phyloP scores from a whole-genome alignment of 2,113 vertebrate genomes.

The Spea multiplicata region DNA sequence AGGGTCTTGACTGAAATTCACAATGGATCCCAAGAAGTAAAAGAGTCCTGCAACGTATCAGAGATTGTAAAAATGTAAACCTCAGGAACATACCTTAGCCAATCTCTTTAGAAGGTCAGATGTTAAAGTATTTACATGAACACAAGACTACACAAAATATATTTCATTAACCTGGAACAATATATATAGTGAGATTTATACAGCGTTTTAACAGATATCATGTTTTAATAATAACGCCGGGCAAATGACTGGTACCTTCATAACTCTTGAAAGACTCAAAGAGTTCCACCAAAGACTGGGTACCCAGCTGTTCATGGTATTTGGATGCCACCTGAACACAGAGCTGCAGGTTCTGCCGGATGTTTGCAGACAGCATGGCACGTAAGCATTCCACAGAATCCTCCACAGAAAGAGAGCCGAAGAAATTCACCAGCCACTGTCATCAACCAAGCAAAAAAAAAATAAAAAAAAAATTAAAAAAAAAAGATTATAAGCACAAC shows the following conservation, averaged over 20 bases:
- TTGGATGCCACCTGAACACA: conserved; percentile 89
- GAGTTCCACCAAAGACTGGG: conserved; percentile 82
- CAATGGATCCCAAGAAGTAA: conserved; percentile 91
- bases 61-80: too few relatives aligned
- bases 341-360: conserved; percentile 87
- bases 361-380: conserved; percentile 86
- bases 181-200: too few relatives aligned
- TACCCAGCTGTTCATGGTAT: conserved; percentile 89
- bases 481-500: too few relatives aligned
- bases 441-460: not conserved
- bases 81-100: not conserved
- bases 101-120: not conserved
- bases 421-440: conserved; percentile 90
- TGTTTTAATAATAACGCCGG: too few relatives aligned
- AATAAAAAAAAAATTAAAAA: not conserved
- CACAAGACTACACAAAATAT: too few relatives aligned
- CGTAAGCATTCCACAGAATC: conserved; percentile 86
- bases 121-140: too few relatives aligned
- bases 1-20: conserved; percentile 94
- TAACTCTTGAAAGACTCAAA: conserved; percentile 94
- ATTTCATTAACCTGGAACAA: too few relatives aligned
- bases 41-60: conserved; percentile 75
- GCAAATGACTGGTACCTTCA: conserved; percentile 70
- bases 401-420: conserved; percentile 85
- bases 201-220: too few relatives aligned